Evolutionary conservation across 2,113 vertebrate species (phyloP).

Genomic region (Colossoma macropomum): DNA sequence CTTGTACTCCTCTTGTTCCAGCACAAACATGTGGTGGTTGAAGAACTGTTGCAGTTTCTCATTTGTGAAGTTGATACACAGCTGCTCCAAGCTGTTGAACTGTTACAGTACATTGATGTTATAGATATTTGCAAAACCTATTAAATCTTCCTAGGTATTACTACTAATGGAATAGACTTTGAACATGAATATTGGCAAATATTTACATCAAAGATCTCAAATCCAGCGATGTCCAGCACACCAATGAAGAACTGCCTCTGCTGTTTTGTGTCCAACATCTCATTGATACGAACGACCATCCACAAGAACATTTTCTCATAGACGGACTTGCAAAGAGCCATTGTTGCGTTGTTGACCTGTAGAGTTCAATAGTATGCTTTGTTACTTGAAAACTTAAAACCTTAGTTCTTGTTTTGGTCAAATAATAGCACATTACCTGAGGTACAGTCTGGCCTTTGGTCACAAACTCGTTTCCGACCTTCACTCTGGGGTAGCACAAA

Average conservation of each 20-base stretch:
- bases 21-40: conserved; percentile 84
- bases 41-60: conserved; percentile 91
- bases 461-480: conserved; percentile 57
- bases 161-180: too few relatives aligned
- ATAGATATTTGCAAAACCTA: neutral
- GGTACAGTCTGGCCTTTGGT: conserved; percentile 60
- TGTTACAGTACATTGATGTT: conserved; percentile 41
- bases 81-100: conserved; percentile 88
- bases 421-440: conserved; percentile 43
- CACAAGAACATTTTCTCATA: conserved; percentile 81
- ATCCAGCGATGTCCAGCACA: conserved; percentile 79
- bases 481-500: conserved; percentile 55
- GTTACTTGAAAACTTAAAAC: neutral
- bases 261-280: conserved; percentile 78
- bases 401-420: neutral
- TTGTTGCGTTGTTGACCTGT: conserved; percentile 73
- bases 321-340: conserved; percentile 72
- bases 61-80: conserved; percentile 90
- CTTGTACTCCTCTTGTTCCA: conserved; percentile 87
- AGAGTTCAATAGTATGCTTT: neutral
- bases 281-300: conserved; percentile 78
- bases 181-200: too few relatives aligned
- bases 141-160: too few relatives aligned
- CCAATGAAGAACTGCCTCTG: conserved; percentile 75
- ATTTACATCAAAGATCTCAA: conserved; percentile 61